These are phyloP conservation scores for Teleopsis dalmanni DNA, from an alignment of 1,140 invertebrate species.

Conservation along the genomic window DNA sequence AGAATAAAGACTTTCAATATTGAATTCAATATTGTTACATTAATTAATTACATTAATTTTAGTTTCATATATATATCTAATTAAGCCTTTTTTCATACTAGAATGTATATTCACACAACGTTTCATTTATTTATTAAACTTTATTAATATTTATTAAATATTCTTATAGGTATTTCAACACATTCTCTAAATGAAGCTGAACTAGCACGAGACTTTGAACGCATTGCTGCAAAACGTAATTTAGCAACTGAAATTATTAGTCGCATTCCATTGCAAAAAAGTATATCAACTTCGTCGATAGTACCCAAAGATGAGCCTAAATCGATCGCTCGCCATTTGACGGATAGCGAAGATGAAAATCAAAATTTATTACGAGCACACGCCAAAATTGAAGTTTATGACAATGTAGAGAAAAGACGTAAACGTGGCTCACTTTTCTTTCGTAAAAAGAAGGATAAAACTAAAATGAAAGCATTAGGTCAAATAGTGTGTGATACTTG, in stretches of 20 bases:
- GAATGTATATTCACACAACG: too few relatives aligned
- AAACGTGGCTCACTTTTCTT: slow-evolving; percentile 85
- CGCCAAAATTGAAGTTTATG: slow-evolving; percentile 54
- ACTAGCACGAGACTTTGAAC: slow-evolving; percentile 60
- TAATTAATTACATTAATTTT: too few relatives aligned
- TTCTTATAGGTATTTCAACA: slow-evolving; percentile 63
- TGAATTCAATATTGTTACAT: too few relatives aligned
- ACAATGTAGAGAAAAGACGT: slow-evolving; percentile 71
- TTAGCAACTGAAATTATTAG: slow-evolving; percentile 54
- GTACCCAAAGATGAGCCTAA: slow-evolving; percentile 43
- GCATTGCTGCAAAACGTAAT: slow-evolving; percentile 53
- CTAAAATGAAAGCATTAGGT: slow-evolving; percentile 34
- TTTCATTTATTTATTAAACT: too few relatives aligned
- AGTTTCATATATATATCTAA: too few relatives aligned
- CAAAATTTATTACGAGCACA: slow-evolving; percentile 41
- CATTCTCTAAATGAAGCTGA: slow-evolving; percentile 80
- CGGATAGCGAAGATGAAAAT: slow-evolving; percentile 44
- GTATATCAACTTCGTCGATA: slow-evolving; percentile 76
- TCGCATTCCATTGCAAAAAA: slow-evolving; percentile 78
- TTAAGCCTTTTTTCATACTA: too few relatives aligned
- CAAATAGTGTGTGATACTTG: slow-evolving; percentile 32
- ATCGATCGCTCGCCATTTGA: slow-evolving; percentile 37
- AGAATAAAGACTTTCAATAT: too few relatives aligned
- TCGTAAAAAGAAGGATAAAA: slow-evolving; percentile 61
- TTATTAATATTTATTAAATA: too few relatives aligned